Conservation (phyloP, 1,140 invertebrate species). For the Sinonovacula constricta region DNA sequence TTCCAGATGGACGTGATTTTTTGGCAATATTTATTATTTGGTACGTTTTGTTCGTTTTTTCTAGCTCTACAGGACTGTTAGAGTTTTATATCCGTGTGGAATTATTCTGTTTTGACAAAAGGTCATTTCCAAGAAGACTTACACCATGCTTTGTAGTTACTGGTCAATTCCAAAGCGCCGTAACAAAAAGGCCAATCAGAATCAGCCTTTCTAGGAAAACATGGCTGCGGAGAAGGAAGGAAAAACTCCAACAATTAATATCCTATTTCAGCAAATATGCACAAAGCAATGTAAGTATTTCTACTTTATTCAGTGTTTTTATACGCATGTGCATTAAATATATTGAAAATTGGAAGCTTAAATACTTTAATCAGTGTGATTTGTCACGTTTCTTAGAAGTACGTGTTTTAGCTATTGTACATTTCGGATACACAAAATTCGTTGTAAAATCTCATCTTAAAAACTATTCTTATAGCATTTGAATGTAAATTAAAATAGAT, state of each 20-base stretch:
- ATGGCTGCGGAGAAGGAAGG: too few relatives aligned
- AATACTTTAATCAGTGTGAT: not conserved
- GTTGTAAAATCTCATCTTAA: too few relatives aligned
- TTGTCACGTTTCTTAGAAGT: too few relatives aligned
- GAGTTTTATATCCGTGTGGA: not conserved
- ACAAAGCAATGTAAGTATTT: too few relatives aligned
- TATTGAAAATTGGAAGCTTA: not conserved
- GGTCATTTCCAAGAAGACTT: not conserved
- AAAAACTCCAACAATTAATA: too few relatives aligned
- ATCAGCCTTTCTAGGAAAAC: too few relatives aligned
- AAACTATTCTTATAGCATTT: too few relatives aligned
- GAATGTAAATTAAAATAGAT: too few relatives aligned
- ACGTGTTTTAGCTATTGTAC: too few relatives aligned
- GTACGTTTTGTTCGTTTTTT: not conserved
- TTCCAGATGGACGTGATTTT: slow-evolving; percentile 2
- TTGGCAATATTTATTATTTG: not conserved
- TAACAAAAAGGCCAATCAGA: not conserved
- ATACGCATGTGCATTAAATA: not conserved
- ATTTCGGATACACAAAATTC: too few relatives aligned
- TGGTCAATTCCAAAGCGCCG: not conserved
- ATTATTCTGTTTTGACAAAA: not conserved
- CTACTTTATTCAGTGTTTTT: not conserved
- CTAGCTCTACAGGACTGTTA: not conserved
- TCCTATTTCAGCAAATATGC: too few relatives aligned
- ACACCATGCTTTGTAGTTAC: not conserved